phyloP scores from a whole-genome alignment of 2,797 vertebrate species.

The Gambusia yucatana region DNA sequence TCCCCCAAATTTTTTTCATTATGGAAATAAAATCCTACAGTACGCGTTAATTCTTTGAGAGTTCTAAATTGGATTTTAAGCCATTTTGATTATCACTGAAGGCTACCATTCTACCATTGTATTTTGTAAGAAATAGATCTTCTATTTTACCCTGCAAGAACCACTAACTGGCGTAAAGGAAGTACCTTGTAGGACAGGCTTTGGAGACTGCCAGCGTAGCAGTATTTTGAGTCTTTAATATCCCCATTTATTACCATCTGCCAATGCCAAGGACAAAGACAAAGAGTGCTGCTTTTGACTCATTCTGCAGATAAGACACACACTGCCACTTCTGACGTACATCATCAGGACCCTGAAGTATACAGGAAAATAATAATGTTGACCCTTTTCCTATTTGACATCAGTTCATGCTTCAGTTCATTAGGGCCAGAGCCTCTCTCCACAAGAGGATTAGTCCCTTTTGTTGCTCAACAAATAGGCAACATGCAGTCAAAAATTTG shows the following conservation, averaged over 20 bases:
- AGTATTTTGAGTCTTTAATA: slow-evolving; percentile 7
- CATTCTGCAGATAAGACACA: slow-evolving; percentile 7
- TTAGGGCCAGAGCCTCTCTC: background rate
- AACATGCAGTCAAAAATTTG: background rate
- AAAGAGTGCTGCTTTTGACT: slow-evolving; percentile 1
- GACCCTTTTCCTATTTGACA: background rate
- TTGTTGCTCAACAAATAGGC: background rate
- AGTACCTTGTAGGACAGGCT: background rate
- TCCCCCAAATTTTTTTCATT: background rate
- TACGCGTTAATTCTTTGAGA: background rate
- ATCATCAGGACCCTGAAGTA: background rate
- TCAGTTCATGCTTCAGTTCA: background rate
- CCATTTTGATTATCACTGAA: slow-evolving; percentile 1
- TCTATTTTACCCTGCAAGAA: background rate
- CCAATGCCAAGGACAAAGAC: slow-evolving; percentile 13
- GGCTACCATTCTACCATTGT: background rate
- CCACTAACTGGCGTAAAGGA: background rate
- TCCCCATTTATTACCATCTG: slow-evolving; percentile 13
- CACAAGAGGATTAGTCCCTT: background rate
- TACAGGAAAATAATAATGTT: background rate
- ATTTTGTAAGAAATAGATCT: background rate
- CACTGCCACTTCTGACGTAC: background rate
- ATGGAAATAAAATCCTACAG: background rate
- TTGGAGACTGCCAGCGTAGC: slow-evolving; percentile 8
- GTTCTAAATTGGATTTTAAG: slow-evolving; percentile 2